phyloP scores from a whole-genome alignment of 2,888 invertebrate species.

The Cryptophagus acutangulus region DNA sequence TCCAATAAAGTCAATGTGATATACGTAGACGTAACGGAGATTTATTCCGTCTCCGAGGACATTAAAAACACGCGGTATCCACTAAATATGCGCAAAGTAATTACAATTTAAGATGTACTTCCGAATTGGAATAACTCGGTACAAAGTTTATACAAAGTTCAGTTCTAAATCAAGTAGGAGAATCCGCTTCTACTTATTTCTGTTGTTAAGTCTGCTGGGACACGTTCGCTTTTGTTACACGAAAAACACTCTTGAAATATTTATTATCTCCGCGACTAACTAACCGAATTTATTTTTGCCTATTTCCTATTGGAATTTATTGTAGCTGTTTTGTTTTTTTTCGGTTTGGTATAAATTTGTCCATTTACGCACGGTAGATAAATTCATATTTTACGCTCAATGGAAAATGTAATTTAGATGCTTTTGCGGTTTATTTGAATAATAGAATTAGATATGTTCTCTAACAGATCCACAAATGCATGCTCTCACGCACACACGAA shows the following conservation, averaged over 20 bases:
- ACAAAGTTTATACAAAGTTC: slow-evolving; percentile 38
- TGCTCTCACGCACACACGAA: slow-evolving; percentile 18
- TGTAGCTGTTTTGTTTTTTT: no score
- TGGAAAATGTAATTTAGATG: slow-evolving; percentile 13
- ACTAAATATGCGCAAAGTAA: slow-evolving; percentile 44
- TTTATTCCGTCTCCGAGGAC: slow-evolving; percentile 41
- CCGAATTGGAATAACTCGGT: slow-evolving; percentile 34
- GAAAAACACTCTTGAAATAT: slow-evolving; percentile 31
- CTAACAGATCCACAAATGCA: slow-evolving; percentile 15
- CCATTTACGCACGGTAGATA: no score
- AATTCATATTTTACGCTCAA: no score
- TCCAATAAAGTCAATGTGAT: slow-evolving; percentile 40
- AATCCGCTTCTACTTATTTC: slow-evolving; percentile 29
- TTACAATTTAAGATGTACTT: slow-evolving; percentile 38
- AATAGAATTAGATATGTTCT: slow-evolving; percentile 15
- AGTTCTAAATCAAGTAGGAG: slow-evolving; percentile 36
- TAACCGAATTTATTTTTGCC: slow-evolving; percentile 19
- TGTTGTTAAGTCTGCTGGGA: slow-evolving; percentile 30
- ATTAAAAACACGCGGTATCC: slow-evolving; percentile 44
- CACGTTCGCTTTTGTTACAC: slow-evolving; percentile 29
- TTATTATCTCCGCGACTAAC: slow-evolving; percentile 18
- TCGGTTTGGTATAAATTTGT: no score
- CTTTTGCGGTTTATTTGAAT: slow-evolving; percentile 11
- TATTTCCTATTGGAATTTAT: no score
- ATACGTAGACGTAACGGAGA: slow-evolving; percentile 42